These are phyloP conservation scores for Hylomyscus alleni DNA, from an alignment of 2,797 vertebrate genomes.

Conservation along the genomic window DNA sequence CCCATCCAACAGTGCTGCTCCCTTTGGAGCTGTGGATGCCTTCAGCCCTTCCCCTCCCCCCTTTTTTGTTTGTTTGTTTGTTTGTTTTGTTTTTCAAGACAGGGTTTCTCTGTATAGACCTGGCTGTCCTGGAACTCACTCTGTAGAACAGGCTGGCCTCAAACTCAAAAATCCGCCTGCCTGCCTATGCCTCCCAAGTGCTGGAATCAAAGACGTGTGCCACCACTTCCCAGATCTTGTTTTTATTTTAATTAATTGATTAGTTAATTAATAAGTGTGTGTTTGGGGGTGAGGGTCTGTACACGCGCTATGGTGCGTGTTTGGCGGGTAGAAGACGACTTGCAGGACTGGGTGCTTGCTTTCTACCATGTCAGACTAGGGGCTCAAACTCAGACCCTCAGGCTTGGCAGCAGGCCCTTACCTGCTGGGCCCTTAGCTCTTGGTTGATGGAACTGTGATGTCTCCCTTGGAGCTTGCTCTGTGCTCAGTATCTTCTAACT, in stretches of 20 bases:
- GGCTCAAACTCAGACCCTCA: neutral
- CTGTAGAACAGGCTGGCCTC: too few species aligned
- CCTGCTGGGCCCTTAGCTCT: neutral
- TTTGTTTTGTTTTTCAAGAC: too few species aligned
- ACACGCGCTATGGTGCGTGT: neutral
- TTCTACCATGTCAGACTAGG: neutral
- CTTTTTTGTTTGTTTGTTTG: too few species aligned
- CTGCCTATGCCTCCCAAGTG: too few species aligned
- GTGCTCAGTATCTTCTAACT: neutral
- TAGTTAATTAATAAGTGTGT: neutral
- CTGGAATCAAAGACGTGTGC: too few species aligned
- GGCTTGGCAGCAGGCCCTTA: neutral
- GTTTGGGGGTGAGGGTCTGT: neutral
- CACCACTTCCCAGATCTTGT: neutral
- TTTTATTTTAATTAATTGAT: neutral
- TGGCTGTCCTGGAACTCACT: too few species aligned
- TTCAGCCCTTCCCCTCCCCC: neutral
- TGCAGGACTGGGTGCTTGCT: neutral
- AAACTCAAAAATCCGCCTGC: too few species aligned
- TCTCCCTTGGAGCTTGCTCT: neutral
- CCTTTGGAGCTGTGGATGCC: neutral
- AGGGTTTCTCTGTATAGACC: too few species aligned
- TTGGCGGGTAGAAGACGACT: neutral
- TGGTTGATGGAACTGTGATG: neutral
- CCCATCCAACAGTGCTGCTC: neutral